A percentile compares a stretch with the other conserved stretches of the same genome.
Evolutionary conservation across 2,888 invertebrate species (phyloP).

Genomic region (Osmoderma eremita): DNA sequence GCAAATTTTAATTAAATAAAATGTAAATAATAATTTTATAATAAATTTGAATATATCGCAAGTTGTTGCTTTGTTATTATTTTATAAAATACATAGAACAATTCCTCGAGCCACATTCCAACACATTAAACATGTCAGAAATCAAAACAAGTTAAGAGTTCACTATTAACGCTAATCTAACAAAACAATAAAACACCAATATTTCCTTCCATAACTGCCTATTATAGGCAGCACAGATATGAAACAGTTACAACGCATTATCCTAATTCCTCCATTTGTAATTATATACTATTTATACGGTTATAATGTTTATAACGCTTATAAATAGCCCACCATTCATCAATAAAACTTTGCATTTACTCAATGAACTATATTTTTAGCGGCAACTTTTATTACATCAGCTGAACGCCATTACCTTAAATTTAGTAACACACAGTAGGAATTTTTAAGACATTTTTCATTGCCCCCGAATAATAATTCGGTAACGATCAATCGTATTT

Average conservation of each 20-base stretch:
- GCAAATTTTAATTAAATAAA: background rate
- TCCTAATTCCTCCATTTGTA: background rate
- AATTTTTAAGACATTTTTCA: constrained; percentile 19
- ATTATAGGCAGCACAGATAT: no score
- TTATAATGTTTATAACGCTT: constrained; percentile 1
- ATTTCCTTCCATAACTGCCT: no score
- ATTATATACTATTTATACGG: constrained; percentile 1
- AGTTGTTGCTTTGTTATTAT: no score
- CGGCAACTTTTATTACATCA: constrained; percentile 19
- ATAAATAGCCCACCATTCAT: constrained; percentile 21
- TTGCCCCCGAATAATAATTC: background rate
- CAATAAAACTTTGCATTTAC: constrained; percentile 24
- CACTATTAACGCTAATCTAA: no score
- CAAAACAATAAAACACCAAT: no score
- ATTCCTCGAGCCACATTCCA: no score
- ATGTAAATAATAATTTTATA: no score
- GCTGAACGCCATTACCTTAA: constrained; percentile 20
- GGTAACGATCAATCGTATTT: constrained; percentile 15
- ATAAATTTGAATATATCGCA: no score
- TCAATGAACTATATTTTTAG: constrained; percentile 27
- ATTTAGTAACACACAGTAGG: constrained; percentile 16
- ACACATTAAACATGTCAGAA: no score
- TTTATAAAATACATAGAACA: no score
- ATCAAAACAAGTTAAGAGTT: no score
- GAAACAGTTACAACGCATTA: no score